phyloP scores from a whole-genome alignment of 2,113 vertebrate species.

The Dicerorhinus sumatrensis region DNA sequence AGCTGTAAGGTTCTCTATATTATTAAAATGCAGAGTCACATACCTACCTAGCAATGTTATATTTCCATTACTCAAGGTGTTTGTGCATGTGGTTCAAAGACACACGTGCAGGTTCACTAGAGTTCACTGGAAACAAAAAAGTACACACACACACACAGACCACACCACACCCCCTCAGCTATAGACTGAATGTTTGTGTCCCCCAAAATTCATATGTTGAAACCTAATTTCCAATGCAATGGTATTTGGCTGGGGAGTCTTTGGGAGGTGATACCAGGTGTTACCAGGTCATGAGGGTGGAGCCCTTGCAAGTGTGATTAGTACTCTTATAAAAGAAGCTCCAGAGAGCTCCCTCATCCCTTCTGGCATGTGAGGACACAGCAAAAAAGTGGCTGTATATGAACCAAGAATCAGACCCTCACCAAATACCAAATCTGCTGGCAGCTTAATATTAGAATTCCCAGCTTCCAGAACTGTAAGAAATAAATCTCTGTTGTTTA shows the following conservation, averaged over 20 bases:
- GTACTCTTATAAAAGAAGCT: background rate
- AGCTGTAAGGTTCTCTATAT: background rate
- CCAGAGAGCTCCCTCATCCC: background rate
- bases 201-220: background rate
- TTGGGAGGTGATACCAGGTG: background rate
- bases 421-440: background rate
- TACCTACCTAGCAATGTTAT: background rate
- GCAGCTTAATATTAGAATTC: background rate
- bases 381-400: background rate
- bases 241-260: background rate
- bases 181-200: background rate
- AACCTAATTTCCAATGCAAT: background rate
- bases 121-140: background rate
- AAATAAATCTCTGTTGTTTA: background rate
- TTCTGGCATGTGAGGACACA: background rate
- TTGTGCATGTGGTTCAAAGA: background rate
- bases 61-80: background rate
- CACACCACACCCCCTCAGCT: too few species aligned
- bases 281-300: background rate
- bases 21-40: background rate
- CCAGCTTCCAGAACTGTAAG: background rate
- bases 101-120: background rate
- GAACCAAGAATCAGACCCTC: background rate
- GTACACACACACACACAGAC: background rate
- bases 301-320: background rate